Evolutionary conservation across 2,888 invertebrate species (phyloP).

Genomic region (Heteropelma amictum): DNA sequence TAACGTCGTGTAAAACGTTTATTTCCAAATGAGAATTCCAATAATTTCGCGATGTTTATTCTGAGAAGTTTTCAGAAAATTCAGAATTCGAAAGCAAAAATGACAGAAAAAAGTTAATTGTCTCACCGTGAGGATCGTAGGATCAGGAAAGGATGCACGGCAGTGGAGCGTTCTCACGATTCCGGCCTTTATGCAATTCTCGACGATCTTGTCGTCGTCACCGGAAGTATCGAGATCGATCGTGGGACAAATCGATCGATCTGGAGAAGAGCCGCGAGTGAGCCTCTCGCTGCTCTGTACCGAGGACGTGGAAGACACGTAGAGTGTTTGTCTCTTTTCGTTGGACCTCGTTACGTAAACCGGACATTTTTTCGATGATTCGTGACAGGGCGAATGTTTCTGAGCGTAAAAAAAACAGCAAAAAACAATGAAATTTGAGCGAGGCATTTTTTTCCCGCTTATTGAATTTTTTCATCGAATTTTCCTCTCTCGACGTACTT

Average conservation of each 20-base stretch:
- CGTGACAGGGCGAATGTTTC: too few species aligned
- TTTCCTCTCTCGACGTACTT: too few species aligned
- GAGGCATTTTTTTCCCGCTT: too few species aligned
- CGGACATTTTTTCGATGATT: too few species aligned
- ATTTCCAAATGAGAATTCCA: too few species aligned
- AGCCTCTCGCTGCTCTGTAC: neutral
- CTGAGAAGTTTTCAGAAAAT: neutral
- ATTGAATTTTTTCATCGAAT: too few species aligned
- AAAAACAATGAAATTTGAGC: too few species aligned
- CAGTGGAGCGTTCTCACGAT: constrained; percentile 77
- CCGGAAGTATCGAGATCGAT: constrained; percentile 17
- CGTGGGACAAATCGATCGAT: neutral
- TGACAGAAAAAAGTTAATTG: too few species aligned
- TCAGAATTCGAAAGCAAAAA: neutral
- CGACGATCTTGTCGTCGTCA: constrained; percentile 81
- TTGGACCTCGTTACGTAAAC: too few species aligned
- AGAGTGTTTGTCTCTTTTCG: too few species aligned
- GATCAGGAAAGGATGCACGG: neutral
- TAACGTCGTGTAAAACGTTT: too few species aligned
- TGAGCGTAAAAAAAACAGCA: neutral
- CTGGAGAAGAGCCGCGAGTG: neutral
- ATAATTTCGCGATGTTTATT: neutral
- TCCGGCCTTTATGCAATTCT: constrained; percentile 83
- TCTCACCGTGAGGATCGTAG: too few species aligned
- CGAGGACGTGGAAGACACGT: neutral